Percentiles rank a stretch among this genome's conserved stretches.
Evolutionary conservation across 2,113 vertebrate species (phyloP).

Genomic region (Fulmarus glacialis): DNA sequence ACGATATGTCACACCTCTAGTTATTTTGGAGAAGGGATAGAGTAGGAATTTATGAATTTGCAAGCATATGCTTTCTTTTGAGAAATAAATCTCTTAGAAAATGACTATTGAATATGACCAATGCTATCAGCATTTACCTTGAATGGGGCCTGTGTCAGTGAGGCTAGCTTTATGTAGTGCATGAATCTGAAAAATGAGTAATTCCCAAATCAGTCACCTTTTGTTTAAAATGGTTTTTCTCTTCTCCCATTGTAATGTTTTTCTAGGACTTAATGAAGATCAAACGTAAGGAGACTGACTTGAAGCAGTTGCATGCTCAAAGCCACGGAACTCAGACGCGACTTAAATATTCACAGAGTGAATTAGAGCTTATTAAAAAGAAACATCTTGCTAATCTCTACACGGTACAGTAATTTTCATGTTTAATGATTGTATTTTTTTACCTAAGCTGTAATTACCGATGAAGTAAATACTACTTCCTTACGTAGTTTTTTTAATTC

Average conservation of each 20-base stretch:
- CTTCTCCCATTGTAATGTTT: background rate
- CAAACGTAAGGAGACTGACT: conserved; percentile 85
- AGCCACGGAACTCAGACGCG: conserved; percentile 84
- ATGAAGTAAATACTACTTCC: background rate
- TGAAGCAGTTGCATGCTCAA: conserved; percentile 84
- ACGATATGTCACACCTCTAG: background rate
- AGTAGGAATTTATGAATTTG: background rate
- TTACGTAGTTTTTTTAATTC: background rate
- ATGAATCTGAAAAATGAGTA: background rate
- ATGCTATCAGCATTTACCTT: background rate
- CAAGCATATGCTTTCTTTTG: fast-evolving
- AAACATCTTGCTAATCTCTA: conserved; percentile 79
- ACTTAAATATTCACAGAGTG: conserved; percentile 88
- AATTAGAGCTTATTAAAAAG: conserved; percentile 84
- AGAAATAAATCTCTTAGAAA: background rate
- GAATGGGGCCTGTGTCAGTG: background rate
- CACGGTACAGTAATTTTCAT: conserved; percentile 65
- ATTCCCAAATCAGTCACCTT: background rate
- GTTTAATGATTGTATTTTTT: background rate
- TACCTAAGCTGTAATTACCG: background rate
- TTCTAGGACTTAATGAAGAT: conserved; percentile 83
- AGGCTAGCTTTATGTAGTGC: background rate
- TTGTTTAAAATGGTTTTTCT: background rate
- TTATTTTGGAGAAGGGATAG: background rate
- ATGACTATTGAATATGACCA: background rate